Evolutionary conservation across 1,140 invertebrate species (phyloP), one percentile per base, ranked within the genome.

Genomic region (Hylaeus anthracinus): DNA sequence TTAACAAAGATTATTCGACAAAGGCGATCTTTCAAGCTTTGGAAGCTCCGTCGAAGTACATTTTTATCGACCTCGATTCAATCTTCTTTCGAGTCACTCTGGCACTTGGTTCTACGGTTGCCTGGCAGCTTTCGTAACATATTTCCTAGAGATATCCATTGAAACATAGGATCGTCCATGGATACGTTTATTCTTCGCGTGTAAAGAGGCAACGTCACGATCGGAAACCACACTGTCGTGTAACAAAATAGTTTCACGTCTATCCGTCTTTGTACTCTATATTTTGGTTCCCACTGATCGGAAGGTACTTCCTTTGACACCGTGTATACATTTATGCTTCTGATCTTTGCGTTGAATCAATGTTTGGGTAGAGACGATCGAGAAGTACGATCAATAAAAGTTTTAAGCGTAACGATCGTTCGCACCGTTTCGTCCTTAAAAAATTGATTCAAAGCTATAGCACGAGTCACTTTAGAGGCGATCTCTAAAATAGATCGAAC

Each of bases 241-340:
- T 79, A 79, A 10, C 56, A 79, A 79, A 73, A 79, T 79, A 79
- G 63, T 41, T 55, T 56, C 71, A 9, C 53, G 6, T 79, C 70
- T 64, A 39, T 72, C 58, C 63, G n/a, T 69, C 43, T 26, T 48
- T 79, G 70, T 73, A 72, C 77, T 79, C 51, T 72, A 41, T 60
- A 48, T 53, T 55, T 64, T 53, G 15, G 72, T 64, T 55, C 39
- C 48, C 48, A 71, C 53, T 10, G 14, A 63, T 55, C 5, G 15
- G 6, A 60, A 66, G 51, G 39, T 37, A 37, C n/a, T 15, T 75
- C 56, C 56, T 56, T 56, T 12, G n/a, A 58, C 51, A 53, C 26
- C 39, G 2, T 43, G 60, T 56, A 9, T 5, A 15, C 55, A 37
- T 53, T 51, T 37, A 75, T 56, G 45, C 45, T 12, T 51, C 37